Conservation (phyloP, 2,888 invertebrate species). For the Lamproptera curius region DNA sequence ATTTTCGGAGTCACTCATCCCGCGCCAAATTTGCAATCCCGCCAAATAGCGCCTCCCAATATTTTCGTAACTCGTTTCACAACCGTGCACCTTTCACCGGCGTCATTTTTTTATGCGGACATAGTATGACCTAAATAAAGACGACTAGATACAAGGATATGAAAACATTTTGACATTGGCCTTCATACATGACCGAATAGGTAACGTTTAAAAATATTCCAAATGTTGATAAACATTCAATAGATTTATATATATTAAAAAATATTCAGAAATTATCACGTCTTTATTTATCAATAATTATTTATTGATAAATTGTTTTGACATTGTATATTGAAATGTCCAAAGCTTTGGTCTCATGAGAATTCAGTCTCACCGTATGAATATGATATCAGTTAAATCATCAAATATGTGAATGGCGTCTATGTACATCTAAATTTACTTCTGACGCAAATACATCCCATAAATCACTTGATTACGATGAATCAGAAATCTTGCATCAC, state of each 20-base stretch:
- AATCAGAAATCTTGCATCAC: neutral
- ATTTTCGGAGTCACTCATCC: constrained; percentile 64
- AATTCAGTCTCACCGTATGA: too few relatives aligned
- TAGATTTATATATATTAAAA: too few relatives aligned
- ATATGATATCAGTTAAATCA: neutral
- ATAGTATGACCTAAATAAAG: neutral
- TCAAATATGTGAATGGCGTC: neutral
- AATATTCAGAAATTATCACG: too few relatives aligned
- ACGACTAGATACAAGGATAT: too few relatives aligned
- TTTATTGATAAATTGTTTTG: too few relatives aligned
- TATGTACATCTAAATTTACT: constrained; percentile 1
- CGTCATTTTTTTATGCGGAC: constrained; percentile 36
- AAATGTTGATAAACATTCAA: constrained; percentile 19
- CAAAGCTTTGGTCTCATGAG: too few relatives aligned
- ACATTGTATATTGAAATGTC: too few relatives aligned
- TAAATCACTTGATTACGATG: constrained; percentile 21
- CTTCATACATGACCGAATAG: constrained; percentile 54
- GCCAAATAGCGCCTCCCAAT: constrained; percentile 67
- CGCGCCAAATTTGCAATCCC: constrained; percentile 76
- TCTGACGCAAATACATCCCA: constrained; percentile 45
- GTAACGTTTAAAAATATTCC: constrained; percentile 17
- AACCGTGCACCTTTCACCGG: constrained; percentile 46
- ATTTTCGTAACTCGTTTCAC: constrained; percentile 73
- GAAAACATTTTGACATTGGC: constrained; percentile 68
- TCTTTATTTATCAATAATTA: neutral